Conservation (phyloP, 2,888 invertebrate species). For the Lasioglossum lativentre region DNA sequence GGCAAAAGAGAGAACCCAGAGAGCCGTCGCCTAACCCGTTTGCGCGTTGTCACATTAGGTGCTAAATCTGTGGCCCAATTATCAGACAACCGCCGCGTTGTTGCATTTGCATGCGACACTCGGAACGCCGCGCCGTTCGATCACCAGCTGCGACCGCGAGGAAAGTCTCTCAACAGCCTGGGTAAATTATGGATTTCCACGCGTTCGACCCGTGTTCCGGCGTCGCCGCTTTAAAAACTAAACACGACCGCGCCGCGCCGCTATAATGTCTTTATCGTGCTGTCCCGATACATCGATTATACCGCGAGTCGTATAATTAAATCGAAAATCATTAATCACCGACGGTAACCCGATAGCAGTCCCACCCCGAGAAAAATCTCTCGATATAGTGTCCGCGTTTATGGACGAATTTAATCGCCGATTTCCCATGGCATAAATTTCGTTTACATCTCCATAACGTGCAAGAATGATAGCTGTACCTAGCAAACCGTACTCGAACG, state of each 20-base stretch:
- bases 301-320: neutral
- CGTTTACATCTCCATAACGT: neutral
- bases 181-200: conserved; percentile 41
- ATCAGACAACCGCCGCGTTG: conserved; percentile 41
- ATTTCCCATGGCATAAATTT: neutral
- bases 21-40: conserved; percentile 49
- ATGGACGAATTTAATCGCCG: conserved; percentile 4
- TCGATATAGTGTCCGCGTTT: neutral
- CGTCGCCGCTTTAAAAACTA: neutral
- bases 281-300: neutral
- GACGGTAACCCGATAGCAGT: neutral
- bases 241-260: neutral
- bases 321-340: neutral
- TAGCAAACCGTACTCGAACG: neutral
- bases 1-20: neutral
- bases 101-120: conserved; percentile 33
- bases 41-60: conserved; percentile 61
- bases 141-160: conserved; percentile 22
- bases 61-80: conserved; percentile 67
- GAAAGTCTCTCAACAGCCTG: conserved; percentile 40
- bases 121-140: conserved; percentile 20
- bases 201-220: neutral
- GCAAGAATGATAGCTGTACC: neutral
- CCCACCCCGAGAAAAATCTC: neutral
- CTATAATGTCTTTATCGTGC: neutral